These are phyloP conservation scores for Chaunax sp. DNA, from an alignment of 2,797 vertebrate genomes.

Conservation along the genomic window DNA sequence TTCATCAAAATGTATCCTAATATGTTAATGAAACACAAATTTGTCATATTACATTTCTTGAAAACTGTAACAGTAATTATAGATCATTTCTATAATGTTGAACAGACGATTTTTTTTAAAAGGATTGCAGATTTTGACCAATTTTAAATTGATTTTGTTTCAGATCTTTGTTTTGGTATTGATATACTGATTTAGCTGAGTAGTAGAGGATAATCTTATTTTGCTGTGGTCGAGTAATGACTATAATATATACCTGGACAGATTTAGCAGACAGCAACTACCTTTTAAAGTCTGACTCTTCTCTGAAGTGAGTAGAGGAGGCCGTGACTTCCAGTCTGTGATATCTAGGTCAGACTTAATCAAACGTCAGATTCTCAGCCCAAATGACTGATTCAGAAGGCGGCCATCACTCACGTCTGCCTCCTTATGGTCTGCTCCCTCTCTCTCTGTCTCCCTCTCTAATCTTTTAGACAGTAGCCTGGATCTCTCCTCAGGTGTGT, in stretches of 20 bases:
- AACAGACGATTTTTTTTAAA: too few relatives aligned
- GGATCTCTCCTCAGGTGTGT: slow-evolving; percentile 68
- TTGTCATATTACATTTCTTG: too few relatives aligned
- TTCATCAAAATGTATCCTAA: too few relatives aligned
- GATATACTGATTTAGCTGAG: not conserved
- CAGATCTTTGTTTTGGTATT: not conserved
- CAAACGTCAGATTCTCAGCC: slow-evolving; percentile 68
- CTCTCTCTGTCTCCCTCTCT: slow-evolving; percentile 30
- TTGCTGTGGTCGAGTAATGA: not conserved
- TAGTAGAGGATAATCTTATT: not conserved
- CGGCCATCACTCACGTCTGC: slow-evolving; percentile 69
- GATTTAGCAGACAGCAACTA: slow-evolving; percentile 2
- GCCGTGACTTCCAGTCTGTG: slow-evolving; percentile 56
- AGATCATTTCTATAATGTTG: too few relatives aligned
- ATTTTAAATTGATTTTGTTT: not conserved
- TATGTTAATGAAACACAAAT: too few relatives aligned
- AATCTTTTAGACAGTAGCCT: slow-evolving; percentile 58
- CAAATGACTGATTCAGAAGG: slow-evolving; percentile 72
- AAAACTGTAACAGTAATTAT: too few relatives aligned
- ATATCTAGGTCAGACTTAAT: slow-evolving; percentile 81
- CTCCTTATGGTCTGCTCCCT: slow-evolving; percentile 39
- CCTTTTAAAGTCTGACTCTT: slow-evolving; percentile 34
- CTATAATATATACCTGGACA: slow-evolving; percentile 10
- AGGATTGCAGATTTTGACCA: too few relatives aligned
- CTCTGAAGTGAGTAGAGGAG: slow-evolving; percentile 49